These are phyloP conservation scores for Actinopyga echinites DNA, from an alignment of 53 echinoderm and acorn worm species.

Conservation along the genomic window DNA sequence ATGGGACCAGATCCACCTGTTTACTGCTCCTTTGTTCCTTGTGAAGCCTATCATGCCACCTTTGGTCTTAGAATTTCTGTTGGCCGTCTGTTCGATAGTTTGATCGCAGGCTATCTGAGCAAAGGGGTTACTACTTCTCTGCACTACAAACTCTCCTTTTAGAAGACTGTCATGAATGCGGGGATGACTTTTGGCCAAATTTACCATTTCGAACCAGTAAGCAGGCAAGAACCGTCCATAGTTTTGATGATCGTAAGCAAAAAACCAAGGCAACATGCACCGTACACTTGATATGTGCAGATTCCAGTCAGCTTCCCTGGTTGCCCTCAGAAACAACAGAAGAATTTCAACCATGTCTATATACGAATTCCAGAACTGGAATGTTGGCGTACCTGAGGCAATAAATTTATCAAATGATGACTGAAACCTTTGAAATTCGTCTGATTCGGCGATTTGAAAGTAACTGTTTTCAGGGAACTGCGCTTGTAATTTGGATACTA, in stretches of 20 bases:
- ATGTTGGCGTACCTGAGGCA: background rate
- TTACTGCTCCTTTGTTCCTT: constrained; percentile 44
- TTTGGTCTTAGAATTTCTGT: constrained; percentile 56
- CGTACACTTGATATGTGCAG: background rate
- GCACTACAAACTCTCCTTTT: constrained; percentile 50
- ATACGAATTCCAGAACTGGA: constrained; percentile 35
- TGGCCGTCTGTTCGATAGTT: constrained; percentile 53
- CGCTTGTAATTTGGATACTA: background rate
- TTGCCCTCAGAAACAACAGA: constrained; percentile 38
- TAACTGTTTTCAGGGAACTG: constrained; percentile 7
- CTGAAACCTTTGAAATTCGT: background rate
- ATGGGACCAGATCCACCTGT: constrained; percentile 60
- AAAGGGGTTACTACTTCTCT: constrained; percentile 43
- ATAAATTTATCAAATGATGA: constrained; percentile 20
- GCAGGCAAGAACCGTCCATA: constrained; percentile 13
- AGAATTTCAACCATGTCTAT: constrained; percentile 45
- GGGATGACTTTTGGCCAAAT: background rate
- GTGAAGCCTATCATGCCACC: constrained; percentile 51
- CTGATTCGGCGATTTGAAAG: background rate
- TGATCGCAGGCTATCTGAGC: constrained; percentile 37
- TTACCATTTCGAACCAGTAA: constrained; percentile 24
- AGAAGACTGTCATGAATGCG: constrained; percentile 1
- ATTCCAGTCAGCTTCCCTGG: constrained; percentile 11
- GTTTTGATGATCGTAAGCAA: constrained; percentile 22
- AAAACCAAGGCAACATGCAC: constrained; percentile 13